Evolutionary conservation across 2,888 invertebrate species (phyloP), one percentile per base, ranked within the genome.

Genomic region (Mamestra brassicae): DNA sequence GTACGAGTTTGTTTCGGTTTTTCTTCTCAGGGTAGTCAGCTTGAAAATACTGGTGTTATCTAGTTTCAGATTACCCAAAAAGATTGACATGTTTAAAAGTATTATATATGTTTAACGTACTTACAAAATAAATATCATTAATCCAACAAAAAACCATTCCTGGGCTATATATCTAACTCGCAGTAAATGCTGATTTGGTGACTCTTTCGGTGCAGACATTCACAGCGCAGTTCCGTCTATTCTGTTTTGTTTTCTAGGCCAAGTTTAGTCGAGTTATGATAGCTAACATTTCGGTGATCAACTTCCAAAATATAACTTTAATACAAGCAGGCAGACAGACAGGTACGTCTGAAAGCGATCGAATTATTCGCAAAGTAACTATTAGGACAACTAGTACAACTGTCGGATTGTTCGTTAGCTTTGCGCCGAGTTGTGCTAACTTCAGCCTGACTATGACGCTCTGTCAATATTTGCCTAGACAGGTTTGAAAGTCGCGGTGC

Each of bases 381-480:
- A 81, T 72, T 72, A 52, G 55, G 4, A 58, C 52, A n/a, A 50
- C 50, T 15, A 57, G 55, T 58, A 71, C 52, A 66, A 76, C 80
- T 80, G 76, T 72, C 34, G 58, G 68, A 78, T 76, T 80, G 78
- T 86, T 86, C 80, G 81, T 72, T 74, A 58, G 71, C 67, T 83
- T 85, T 74, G 69, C 81, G 26, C 54, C 4, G 57, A 83, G 69
- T 83, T 77, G 38, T 36, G 55, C 54, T 34, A 73, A 71, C 61
- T 83, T 72, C 54, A 60, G 52, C 65, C 47, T 6, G 57, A 66
- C 69, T 73, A 64, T 65, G 76, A 66, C 68, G 71, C 73, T 76
- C n/a, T 55, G 71, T 81, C 74, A 85, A 83, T 62, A 83, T 85
- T 83, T 81, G 55, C 50, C 55, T 62, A 81, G 85, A 74, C 70